Evolutionary conservation across 2,888 invertebrate species (phyloP), one percentile per base, ranked within the genome.

Genomic region (Trileptium ribeirensis): DNA sequence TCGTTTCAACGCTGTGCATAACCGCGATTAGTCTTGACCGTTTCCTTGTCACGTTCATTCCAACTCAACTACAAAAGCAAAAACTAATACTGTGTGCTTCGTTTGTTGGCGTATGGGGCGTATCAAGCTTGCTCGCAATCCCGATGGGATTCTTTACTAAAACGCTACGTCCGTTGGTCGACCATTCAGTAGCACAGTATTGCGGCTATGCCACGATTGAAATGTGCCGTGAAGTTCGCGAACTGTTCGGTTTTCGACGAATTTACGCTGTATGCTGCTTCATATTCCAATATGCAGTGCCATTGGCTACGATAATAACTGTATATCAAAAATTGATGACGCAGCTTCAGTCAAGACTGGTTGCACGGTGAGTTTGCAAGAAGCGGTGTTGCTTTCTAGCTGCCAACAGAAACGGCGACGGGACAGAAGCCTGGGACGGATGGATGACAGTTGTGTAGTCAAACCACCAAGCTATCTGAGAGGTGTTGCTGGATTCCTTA

Each of bases 1-100:
- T 95, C 89, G 95, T 96, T 0, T 96, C 95, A 0, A 95, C 95
- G 0, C 94, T 96, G 87, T 94, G 95, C 84, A 96, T 96, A 85
- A 95, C 95, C 1, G 95, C 96, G 3, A 96, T 96, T 85, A 90
- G 90, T 0, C 85, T 91, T 31, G 88, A 89, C 83, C 84, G 88
- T 86, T 87, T 87, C 81, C 86, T 88, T 8, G 84, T 88, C 8
- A 86, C 88, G 3, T 86, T 87, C 51, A 88, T 87, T 78, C 87
- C 87, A 33, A 87, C 87, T 0, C 86, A 87, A 78, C 78, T 86
- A 38, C 84, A 86, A 31, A 83, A 87, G 31, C 87, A 88, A 94
- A 85, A 86, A 79, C 85, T 85, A 70, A 83, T 87, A 0, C 86
- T 90, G 1, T 87, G 89, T 24, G 86, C 89, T 3, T 90, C 90